Evolutionary conservation across 2,113 vertebrate species (phyloP), one percentile per base, ranked within the genome.

Genomic region (Pundamilia nyererei): DNA sequence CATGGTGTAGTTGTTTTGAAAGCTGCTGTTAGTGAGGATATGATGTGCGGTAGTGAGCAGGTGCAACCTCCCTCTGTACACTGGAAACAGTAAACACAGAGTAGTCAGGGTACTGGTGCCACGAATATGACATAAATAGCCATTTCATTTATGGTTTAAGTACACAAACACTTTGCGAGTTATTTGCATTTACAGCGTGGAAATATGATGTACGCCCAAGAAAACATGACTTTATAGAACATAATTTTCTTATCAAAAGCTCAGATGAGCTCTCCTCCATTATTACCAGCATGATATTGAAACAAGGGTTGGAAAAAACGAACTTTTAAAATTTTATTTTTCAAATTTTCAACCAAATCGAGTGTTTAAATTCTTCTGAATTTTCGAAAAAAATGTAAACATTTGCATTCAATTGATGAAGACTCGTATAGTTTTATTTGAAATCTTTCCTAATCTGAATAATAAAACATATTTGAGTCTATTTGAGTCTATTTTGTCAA

Each of bases 61-160:
- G 79, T 86, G 80, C 31, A 65, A 21, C 65, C 81, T 40, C 87
- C 82, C 35, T 86, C 85, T 87, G 82, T 56, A 24, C 58, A 87
- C 40, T 86, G 82, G 56, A 93, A 89, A 95, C 83, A 58, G 79
- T 93, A 90, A 94, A 94, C 89, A 94, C 29, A 31, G 45, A 35
- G 51, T 17, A 56, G 10, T 93, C 87, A 54, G 38, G 87, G 82
- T 84, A 29, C 38, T 45, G 24, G 19, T 58, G 65, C 81, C 72
- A 87, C 2, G 49, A 29, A 49, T 53, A 83, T 47, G 55, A 68
- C 79, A 7, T 40, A 17, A 56, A 11, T 21, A 11, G 9, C n/a
- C 17, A 26, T 62, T 31, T 33, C 26, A 9, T 29, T 15, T 62
- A 29, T 58, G 26, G 40, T 68, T 15, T 81, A 31, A 60, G 6